Percentiles rank a stretch among this genome's conserved stretches.
phyloP scores from a whole-genome alignment of 2,113 vertebrate species.

The Stegastes partitus region DNA sequence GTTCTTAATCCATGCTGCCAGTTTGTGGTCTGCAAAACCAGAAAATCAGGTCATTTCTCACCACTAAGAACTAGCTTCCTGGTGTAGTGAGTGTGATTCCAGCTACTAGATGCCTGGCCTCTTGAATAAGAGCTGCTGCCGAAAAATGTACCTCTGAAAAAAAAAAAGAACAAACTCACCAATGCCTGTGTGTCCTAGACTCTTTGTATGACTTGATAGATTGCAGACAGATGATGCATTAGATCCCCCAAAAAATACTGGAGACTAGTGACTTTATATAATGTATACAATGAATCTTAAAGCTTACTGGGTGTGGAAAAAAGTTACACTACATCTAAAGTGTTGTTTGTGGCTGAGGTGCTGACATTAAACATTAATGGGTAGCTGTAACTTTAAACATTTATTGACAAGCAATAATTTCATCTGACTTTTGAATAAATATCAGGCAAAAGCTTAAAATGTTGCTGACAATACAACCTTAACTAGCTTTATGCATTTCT shows the following conservation, averaged over 20 bases:
- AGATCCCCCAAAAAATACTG: background rate
- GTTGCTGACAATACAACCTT: background rate
- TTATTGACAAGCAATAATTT: background rate
- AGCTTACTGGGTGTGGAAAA: no score
- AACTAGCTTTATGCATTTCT: background rate
- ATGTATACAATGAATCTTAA: no score
- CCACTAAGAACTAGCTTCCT: background rate
- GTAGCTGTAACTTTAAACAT: background rate
- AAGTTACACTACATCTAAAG: no score
- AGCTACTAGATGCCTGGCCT: background rate
- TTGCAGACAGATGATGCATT: background rate
- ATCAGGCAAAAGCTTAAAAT: no score
- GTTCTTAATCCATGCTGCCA: conserved; percentile 20
- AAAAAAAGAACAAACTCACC: background rate
- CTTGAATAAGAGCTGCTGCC: background rate
- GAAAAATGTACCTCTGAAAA: background rate
- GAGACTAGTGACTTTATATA: no score
- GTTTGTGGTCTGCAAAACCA: conserved; percentile 13
- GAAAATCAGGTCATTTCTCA: conserved; percentile 43
- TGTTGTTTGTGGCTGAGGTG: background rate
- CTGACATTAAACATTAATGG: conserved; percentile 24
- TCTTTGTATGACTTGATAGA: background rate
- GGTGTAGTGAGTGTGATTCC: background rate
- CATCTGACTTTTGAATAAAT: background rate
- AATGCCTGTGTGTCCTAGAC: background rate